These are phyloP conservation scores for Patagioenas fasciata DNA, from an alignment of 2,113 vertebrate genomes.

Conservation along the genomic window DNA sequence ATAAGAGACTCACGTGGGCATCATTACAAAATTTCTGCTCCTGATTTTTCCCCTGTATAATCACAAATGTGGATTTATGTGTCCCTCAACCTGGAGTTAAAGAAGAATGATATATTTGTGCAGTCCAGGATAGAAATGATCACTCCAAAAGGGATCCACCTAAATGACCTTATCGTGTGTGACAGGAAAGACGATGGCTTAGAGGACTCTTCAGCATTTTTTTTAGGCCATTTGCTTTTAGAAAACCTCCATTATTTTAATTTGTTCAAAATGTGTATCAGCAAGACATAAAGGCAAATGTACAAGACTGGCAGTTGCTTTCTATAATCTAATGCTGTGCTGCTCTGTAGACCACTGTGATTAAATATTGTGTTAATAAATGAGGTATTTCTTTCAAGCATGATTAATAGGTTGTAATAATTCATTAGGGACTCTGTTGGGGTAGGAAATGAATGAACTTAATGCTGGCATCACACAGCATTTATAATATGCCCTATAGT, in stretches of 20 bases:
- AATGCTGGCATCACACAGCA: background rate
- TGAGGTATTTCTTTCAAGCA: background rate
- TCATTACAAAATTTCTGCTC: background rate
- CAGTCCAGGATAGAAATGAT: background rate
- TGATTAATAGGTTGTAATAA: conserved; percentile 10
- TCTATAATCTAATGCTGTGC: background rate
- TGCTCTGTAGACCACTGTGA: background rate
- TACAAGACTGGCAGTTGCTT: background rate
- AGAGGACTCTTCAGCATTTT: background rate
- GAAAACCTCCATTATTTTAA: conserved; percentile 12
- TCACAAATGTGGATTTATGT: background rate
- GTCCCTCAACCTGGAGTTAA: background rate
- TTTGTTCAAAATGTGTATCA: background rate
- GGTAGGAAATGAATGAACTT: background rate
- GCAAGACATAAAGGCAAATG: background rate
- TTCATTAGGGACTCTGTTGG: background rate
- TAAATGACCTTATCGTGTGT: background rate
- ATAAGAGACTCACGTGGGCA: background rate
- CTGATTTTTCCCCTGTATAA: background rate
- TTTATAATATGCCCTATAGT: background rate
- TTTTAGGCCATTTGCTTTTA: background rate
- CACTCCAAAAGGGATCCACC: background rate
- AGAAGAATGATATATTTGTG: background rate
- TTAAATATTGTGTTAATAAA: conserved; percentile 45
- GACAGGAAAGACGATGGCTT: background rate